Conservation (phyloP, 2,888 invertebrate genomes). For the Omphaloscelis lunosa region DNA sequence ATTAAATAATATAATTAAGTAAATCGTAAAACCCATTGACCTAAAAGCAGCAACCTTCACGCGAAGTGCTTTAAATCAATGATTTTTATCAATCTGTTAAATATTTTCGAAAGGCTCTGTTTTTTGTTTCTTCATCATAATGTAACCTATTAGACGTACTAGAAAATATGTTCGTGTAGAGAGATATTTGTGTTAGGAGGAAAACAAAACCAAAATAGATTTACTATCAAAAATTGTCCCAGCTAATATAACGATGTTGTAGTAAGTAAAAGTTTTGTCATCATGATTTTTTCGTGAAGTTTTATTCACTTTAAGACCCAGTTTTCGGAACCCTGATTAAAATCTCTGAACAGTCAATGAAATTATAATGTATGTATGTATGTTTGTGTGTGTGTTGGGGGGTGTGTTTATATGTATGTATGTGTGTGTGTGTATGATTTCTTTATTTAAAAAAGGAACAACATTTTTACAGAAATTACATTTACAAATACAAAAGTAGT, state of each 20-base stretch:
- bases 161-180: background rate
- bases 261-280: too few species aligned
- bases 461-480: too few species aligned
- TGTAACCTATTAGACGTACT: background rate
- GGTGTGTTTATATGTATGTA: too few species aligned
- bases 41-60: conserved; percentile 42
- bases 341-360: background rate
- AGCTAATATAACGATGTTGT: background rate
- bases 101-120: conserved; percentile 9
- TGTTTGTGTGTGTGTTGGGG: too few species aligned
- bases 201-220: background rate
- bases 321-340: background rate
- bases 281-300: background rate
- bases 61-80: conserved; percentile 31
- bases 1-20: conserved; percentile 42
- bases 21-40: conserved; percentile 31
- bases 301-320: background rate
- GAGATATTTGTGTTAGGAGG: background rate
- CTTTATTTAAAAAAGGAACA: too few species aligned
- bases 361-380: too few species aligned
- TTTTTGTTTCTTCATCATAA: conserved; percentile 7
- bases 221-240: background rate
- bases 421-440: too few species aligned
- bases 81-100: conserved; percentile 16
- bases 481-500: too few species aligned